phyloP scores from a whole-genome alignment of 2,113 vertebrate species.

The Xyliphius kryptos region DNA sequence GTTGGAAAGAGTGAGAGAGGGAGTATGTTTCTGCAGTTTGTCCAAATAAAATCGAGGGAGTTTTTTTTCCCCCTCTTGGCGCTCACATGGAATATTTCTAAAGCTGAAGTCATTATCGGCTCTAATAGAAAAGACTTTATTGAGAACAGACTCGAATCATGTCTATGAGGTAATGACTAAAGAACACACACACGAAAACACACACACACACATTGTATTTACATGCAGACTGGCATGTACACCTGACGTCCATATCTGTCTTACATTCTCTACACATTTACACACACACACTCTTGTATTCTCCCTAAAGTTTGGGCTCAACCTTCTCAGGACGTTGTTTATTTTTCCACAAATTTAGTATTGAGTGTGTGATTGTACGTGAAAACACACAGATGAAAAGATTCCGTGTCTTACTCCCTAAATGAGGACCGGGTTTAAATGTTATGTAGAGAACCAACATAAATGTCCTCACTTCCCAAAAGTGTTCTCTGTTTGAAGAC shows the following conservation, averaged over 20 bases:
- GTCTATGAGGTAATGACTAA: slow-evolving; percentile 22
- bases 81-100: slow-evolving; percentile 25
- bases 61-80: slow-evolving; percentile 29
- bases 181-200: slow-evolving; percentile 15
- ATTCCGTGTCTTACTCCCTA: too few relatives aligned
- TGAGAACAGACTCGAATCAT: slow-evolving; percentile 27
- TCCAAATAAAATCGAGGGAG: slow-evolving; percentile 24
- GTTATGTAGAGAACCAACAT: too few relatives aligned
- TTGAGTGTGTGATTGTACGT: too few relatives aligned
- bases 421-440: too few relatives aligned
- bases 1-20: slow-evolving; percentile 11
- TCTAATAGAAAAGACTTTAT: slow-evolving; percentile 28
- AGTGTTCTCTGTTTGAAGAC: too few relatives aligned
- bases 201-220: too few relatives aligned
- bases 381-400: too few relatives aligned
- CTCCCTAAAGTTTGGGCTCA: too few relatives aligned
- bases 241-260: not conserved
- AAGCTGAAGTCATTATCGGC: slow-evolving; percentile 34
- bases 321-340: too few relatives aligned
- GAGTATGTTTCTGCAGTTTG: slow-evolving; percentile 24
- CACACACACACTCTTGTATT: slow-evolving; percentile 41
- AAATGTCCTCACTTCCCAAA: too few relatives aligned
- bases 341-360: too few relatives aligned
- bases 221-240: too few relatives aligned
- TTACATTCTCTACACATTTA: not conserved